Conservation (phyloP, 2,113 vertebrate species). For the Scolopax mira region DNA sequence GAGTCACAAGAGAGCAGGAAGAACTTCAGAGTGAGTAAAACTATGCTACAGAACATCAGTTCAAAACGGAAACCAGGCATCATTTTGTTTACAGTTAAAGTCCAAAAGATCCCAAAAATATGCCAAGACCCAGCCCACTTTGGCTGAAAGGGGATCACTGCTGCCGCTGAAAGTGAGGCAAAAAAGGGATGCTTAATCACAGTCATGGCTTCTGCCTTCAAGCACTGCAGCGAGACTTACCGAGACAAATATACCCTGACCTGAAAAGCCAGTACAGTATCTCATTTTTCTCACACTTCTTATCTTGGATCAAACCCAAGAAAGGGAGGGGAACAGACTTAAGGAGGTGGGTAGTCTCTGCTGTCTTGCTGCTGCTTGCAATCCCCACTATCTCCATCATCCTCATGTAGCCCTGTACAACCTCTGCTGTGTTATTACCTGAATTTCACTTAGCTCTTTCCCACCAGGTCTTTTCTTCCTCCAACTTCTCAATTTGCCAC, state of each 20-base stretch:
- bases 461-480: background rate
- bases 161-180: background rate
- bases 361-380: background rate
- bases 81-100: background rate
- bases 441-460: background rate
- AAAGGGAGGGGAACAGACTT: background rate
- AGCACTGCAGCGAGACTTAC: background rate
- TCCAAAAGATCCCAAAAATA: background rate
- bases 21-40: background rate
- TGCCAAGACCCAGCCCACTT: background rate
- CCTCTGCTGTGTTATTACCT: background rate
- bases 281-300: conserved; percentile 10
- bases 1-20: background rate
- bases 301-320: background rate
- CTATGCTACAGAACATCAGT: background rate
- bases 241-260: background rate
- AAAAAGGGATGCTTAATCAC: background rate
- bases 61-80: background rate
- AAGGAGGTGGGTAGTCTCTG: background rate
- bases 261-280: background rate
- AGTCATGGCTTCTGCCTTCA: background rate
- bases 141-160: background rate
- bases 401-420: background rate
- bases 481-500: background rate
- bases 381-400: background rate